Base-by-base conservation (phyloP, 1,140 invertebrate species). In the Holotrichia oblita region DNA sequence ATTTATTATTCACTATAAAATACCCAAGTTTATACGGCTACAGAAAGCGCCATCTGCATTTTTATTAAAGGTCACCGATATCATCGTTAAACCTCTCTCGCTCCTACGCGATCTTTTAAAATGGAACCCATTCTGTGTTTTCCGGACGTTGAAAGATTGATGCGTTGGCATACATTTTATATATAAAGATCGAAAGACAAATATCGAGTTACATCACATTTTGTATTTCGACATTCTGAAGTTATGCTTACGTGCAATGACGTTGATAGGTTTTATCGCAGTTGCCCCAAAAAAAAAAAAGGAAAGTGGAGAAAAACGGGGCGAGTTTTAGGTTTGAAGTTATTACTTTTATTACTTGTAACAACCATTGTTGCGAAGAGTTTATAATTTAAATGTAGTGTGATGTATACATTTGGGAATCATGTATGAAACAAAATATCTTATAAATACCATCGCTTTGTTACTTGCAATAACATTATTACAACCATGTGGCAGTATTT, bases 41-140 rank as follows among this genome's bases (percentile, higher is more conserved):
- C 27, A 27, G 61, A n/a, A 9, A 69, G 27, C 27, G 22, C 61
- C 61, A 69, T 69, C 61, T 69, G 61, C 61, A 69, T 69, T 69
- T 34, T 69, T 69, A 69, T 69, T 69, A 69, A 69, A 69, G 61
- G 61, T 69, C 61, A 34, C 61, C 4, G 17, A 69, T 3, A 69
- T 27, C 17, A 27, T 69, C 44, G 12, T 9, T 27, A 10, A 14
- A 27, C n/a, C 61, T 34, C n/a, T 69, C 27, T 69, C 61, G 7
- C 27, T 69, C 20, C 14, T n/a, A 55, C 48, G 48, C 48, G 17
- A 7, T 55, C 48, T 55, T 14, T 17, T 7, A 55, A 55, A 55
- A 55, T 3, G 14, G 48, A 17, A n/a, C 48, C 48, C 27, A 34
- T 34, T 34, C 27, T 34, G 27, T 34, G 4, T 34, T 34, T 34